These are phyloP conservation scores for Caenorhabditis sp. DNA, from an alignment of 2,888 invertebrate species.

Conservation along the genomic window DNA sequence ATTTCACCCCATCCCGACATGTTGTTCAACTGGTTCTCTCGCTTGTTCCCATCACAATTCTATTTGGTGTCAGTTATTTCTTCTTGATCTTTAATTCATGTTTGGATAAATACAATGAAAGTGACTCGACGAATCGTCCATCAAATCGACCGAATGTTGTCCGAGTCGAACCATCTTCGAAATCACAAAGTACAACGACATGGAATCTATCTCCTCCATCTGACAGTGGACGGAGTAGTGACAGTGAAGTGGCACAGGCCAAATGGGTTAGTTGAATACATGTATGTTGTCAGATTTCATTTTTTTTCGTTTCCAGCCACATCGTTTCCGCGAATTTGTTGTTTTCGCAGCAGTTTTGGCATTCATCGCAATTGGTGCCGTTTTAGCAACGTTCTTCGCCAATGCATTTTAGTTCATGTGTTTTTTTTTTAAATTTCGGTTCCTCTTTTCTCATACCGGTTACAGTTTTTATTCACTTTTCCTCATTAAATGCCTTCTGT, in stretches of 20 bases:
- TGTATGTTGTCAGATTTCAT: too few relatives aligned
- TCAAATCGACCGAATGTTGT: neutral
- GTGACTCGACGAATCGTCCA: neutral
- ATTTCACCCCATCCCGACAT: conserved; percentile 29
- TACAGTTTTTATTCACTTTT: neutral
- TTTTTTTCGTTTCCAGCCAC: conserved; percentile 21
- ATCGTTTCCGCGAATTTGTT: conserved; percentile 32
- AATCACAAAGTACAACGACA: conserved; percentile 21
- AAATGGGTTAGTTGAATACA: neutral
- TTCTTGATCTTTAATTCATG: conserved; percentile 31
- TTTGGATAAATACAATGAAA: conserved; percentile 18
- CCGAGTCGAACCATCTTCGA: conserved; percentile 25
- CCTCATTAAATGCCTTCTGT: too few relatives aligned
- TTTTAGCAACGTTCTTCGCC: conserved; percentile 24
- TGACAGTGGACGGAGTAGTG: neutral
- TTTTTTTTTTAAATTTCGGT: neutral
- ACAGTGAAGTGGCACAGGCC: neutral
- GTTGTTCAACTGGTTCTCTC: conserved; percentile 32
- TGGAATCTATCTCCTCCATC: conserved; percentile 17
- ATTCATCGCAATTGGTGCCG: conserved; percentile 25
- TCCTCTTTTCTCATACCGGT: neutral
- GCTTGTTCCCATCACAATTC: conserved; percentile 37
- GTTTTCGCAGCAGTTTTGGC: conserved; percentile 29
- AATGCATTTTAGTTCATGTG: conserved; percentile 4
- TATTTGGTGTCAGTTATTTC: conserved; percentile 28